Evolutionary conservation across 2,888 invertebrate species (phyloP).

Genomic region (Drosophila suboccidentalis): DNA sequence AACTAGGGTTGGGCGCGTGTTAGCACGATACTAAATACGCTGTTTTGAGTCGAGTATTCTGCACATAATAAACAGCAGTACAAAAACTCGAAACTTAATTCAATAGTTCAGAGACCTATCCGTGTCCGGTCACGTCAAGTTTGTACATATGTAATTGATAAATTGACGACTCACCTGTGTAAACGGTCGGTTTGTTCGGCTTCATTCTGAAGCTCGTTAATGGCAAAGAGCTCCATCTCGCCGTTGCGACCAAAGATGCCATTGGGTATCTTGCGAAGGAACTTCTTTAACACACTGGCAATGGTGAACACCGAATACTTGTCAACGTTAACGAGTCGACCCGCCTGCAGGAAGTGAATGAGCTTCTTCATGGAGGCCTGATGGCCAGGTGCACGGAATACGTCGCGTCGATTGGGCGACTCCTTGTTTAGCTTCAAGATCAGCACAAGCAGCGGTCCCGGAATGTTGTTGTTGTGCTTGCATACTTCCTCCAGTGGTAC

Average conservation of each 20-base stretch:
- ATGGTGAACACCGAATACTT: conserved; percentile 99
- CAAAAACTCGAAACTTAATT: neutral
- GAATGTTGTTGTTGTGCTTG: conserved; percentile 97
- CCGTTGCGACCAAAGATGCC: conserved; percentile 97
- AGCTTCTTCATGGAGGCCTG: conserved; percentile 97
- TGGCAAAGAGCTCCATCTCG: conserved; percentile 95
- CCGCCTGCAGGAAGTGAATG: conserved; percentile 95
- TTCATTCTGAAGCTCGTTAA: conserved; percentile 93
- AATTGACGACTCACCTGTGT: conserved; percentile 89
- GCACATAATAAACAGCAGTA: neutral
- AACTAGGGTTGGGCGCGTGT: conserved; percentile 47
- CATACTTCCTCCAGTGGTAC: conserved; percentile 96
- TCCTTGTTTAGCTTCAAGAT: conserved; percentile 97
- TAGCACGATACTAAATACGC: conserved; percentile 14
- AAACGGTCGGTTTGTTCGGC: conserved; percentile 96
- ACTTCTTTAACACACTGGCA: conserved; percentile 99
- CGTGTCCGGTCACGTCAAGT: conserved; percentile 5
- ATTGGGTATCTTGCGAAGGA: conserved; percentile 97
- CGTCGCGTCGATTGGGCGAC: conserved; percentile 96
- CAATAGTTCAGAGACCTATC: conserved; percentile 13
- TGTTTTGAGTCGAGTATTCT: neutral
- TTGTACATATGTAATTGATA: neutral
- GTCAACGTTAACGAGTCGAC: conserved; percentile 95
- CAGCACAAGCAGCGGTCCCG: conserved; percentile 95
- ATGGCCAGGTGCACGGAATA: conserved; percentile 97